Base-by-base conservation (phyloP, 2,797 vertebrate genomes). In the Cygnus olor region DNA sequence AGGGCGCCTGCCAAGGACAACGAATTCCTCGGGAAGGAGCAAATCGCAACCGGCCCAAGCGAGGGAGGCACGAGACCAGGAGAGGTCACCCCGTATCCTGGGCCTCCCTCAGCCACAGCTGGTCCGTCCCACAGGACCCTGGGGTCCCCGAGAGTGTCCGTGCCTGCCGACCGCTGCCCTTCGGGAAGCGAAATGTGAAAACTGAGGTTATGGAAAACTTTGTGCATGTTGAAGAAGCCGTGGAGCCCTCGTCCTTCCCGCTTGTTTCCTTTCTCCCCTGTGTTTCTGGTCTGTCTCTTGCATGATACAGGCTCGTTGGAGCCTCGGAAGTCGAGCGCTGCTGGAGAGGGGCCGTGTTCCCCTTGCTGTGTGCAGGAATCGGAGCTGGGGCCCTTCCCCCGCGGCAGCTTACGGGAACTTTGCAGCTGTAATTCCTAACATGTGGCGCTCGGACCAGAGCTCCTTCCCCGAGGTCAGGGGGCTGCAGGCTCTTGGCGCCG, bases 11-110 rank as follows among this genome's bases (percentile, higher is more conserved):
- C 96, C 95, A 95, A 94, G 96, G 89, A 95, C 95, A 92, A 1
- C 70, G 92, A 92, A 96, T 97, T 97, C 94, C 95, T 97, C 0
- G 54, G 94, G n/a, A 96, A 90, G 94, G 89, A 96, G 94, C 91
- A 5, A 22, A 71, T 89, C 49, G 28, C 94, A 89, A 93, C 16
- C 54, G 19, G 80, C 94, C 94, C 95, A 40, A 90, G 92, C 10
- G 80, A 89, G 76, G 84, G 69, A 95, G 92, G 94, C 94, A 96
- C 89, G 93, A 47, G 95, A 96, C 40, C 19, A 2, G 27, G 58
- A 73, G 93, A 94, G 93, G 94, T 97, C 90, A 93, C 47, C 8
- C 12, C 24, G 10, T 78, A 93, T 54, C 80, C 77, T 3, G 4
- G 17, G 25, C 70, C 72, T 85, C 65, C 8, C 22, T 65, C 38